These are phyloP conservation scores for Globia sparganii DNA, from an alignment of 2,888 invertebrate species.

Conservation along the genomic window DNA sequence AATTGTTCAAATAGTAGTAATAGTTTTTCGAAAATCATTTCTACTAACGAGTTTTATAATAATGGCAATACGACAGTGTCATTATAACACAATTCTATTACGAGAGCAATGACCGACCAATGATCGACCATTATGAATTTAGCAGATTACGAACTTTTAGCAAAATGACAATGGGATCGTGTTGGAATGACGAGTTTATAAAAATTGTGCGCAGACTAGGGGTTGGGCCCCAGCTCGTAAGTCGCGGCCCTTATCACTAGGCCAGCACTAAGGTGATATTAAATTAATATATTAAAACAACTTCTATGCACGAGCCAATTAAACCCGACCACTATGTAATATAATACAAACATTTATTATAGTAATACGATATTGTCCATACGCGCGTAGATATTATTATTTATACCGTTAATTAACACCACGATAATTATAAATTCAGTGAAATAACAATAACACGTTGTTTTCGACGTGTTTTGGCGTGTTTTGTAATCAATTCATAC, in stretches of 20 bases:
- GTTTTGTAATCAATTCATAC: slow-evolving; percentile 52
- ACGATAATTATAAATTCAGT: slow-evolving; percentile 43
- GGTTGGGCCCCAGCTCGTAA: too few species aligned
- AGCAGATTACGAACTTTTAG: too few species aligned
- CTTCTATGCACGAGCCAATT: slow-evolving; percentile 45
- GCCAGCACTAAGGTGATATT: slow-evolving; percentile 17
- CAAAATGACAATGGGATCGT: too few species aligned
- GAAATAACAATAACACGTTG: slow-evolving; percentile 46
- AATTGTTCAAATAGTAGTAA: too few species aligned
- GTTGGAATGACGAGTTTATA: too few species aligned
- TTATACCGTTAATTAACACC: slow-evolving; percentile 53
- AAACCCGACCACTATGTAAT: slow-evolving; percentile 29
- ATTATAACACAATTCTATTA: too few species aligned
- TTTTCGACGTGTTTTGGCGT: slow-evolving; percentile 46
- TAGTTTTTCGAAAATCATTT: too few species aligned
- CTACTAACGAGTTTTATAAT: too few species aligned
- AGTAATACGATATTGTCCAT: slow-evolving; percentile 42
- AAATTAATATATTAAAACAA: slow-evolving; percentile 37
- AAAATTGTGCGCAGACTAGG: too few species aligned
- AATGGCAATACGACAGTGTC: too few species aligned
- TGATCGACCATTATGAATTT: too few species aligned
- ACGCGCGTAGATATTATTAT: slow-evolving; percentile 41
- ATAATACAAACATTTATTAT: slow-evolving; percentile 29
- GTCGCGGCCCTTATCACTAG: neutral
- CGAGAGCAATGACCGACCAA: too few species aligned